These are phyloP conservation scores for Holcopasites calliopsidis DNA, from an alignment of 1,140 invertebrate genomes.

Conservation along the genomic window DNA sequence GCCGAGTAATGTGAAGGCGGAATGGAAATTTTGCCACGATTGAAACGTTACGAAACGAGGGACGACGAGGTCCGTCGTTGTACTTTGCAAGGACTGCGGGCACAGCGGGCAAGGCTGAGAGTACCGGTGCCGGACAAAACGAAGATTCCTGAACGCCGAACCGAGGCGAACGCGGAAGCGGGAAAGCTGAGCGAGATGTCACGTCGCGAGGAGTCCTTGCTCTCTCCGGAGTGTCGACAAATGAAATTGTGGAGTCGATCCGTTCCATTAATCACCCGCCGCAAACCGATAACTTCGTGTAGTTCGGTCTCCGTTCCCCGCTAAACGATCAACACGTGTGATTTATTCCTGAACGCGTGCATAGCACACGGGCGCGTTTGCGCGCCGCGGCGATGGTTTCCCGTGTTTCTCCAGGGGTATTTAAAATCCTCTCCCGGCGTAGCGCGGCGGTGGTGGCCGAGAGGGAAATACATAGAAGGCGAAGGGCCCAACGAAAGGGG, in stretches of 20 bases:
- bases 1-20: too few relatives aligned
- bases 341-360: slow-evolving; percentile 20
- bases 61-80: too few relatives aligned
- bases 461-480: not conserved
- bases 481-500: slow-evolving; percentile 51
- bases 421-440: slow-evolving; percentile 59
- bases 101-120: not conserved
- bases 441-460: not conserved
- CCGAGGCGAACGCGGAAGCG: not conserved
- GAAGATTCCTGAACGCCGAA: too few relatives aligned
- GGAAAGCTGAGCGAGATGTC: not conserved
- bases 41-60: too few relatives aligned
- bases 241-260: slow-evolving; percentile 20
- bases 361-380: not conserved
- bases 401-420: slow-evolving; percentile 48
- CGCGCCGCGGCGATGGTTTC: slow-evolving; percentile 4
- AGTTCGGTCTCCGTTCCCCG: not conserved
- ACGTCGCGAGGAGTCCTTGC: too few relatives aligned
- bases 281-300: slow-evolving; percentile 10
- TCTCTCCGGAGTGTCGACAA: not conserved
- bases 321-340: not conserved
- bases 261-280: not conserved
- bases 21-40: too few relatives aligned
- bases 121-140: not conserved
- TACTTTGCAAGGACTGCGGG: too few relatives aligned